These are phyloP conservation scores for Catharus minimus DNA, from an alignment of 2,113 vertebrate genomes.

Conservation along the genomic window DNA sequence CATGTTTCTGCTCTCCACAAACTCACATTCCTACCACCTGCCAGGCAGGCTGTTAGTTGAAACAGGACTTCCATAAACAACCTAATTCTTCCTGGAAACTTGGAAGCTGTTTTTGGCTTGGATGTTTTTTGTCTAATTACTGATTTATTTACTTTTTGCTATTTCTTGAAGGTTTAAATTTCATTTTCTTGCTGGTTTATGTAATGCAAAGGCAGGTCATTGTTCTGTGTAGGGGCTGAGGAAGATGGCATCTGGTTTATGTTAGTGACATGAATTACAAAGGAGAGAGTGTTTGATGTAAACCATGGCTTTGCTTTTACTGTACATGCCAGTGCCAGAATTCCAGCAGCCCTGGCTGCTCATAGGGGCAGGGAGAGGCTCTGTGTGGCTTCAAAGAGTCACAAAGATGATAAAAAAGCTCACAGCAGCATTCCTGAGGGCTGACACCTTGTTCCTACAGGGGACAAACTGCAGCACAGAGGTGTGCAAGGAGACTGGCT, in stretches of 20 bases:
- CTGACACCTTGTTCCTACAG: neutral
- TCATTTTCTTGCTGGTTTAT: conserved; percentile 46
- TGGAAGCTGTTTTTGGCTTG: conserved; percentile 58
- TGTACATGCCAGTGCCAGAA: conserved; percentile 41
- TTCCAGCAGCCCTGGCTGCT: conserved; percentile 41
- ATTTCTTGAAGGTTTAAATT: conserved; percentile 32
- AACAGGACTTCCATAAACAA: conserved; percentile 64
- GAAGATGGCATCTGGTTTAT: conserved; percentile 64
- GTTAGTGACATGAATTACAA: conserved; percentile 61
- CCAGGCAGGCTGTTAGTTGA: conserved; percentile 61
- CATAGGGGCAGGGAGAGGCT: neutral
- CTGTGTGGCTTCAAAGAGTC: conserved; percentile 6
- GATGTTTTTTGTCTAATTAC: conserved; percentile 54
- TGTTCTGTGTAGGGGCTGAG: neutral
- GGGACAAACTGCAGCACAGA: neutral
- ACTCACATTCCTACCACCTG: conserved; percentile 62
- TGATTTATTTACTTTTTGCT: conserved; percentile 52
- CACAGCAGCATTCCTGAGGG: neutral
- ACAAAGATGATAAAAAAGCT: neutral
- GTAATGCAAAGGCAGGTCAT: conserved; percentile 20
- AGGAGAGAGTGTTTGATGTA: conserved; percentile 56
- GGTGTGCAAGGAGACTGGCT: neutral
- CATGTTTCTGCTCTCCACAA: conserved; percentile 27
- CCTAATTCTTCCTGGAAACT: conserved; percentile 68
- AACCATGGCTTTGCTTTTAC: conserved; percentile 45